A percentile compares a stretch with the other conserved stretches of the same genome.
phyloP scores from a whole-genome alignment of 2,888 invertebrate genomes.

The Stenoptilia bipunctidactyla region DNA sequence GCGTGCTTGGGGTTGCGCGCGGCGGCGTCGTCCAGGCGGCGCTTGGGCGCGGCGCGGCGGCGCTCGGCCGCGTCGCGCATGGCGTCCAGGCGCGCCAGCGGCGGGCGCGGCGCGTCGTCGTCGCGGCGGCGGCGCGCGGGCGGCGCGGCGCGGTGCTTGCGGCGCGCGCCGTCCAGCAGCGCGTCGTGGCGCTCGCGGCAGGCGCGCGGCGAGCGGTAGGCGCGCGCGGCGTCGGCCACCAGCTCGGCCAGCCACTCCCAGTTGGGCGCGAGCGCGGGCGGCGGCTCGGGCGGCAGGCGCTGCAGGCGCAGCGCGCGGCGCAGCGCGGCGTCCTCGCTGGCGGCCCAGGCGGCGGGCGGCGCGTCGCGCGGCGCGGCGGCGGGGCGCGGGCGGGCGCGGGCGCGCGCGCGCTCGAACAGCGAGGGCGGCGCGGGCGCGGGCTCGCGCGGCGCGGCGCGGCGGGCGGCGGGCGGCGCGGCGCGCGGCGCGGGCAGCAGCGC shows the following conservation, averaged over 20 bases:
- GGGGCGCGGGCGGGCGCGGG: slow-evolving; percentile 80
- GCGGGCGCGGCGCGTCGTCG: slow-evolving; percentile 59
- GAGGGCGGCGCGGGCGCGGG: slow-evolving; percentile 79
- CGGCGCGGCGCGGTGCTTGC: slow-evolving; percentile 82
- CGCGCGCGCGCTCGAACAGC: slow-evolving; percentile 80
- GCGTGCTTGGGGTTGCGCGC: slow-evolving; percentile 86
- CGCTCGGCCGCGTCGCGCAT: slow-evolving; percentile 82
- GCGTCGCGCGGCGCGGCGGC: slow-evolving; percentile 76
- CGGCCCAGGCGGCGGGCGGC: slow-evolving; percentile 88
- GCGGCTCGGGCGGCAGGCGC: slow-evolving; percentile 71
- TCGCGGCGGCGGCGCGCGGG: slow-evolving; percentile 80
- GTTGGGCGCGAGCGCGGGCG: slow-evolving; percentile 90
- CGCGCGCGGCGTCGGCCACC: slow-evolving; percentile 88
- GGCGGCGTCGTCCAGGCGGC: slow-evolving; percentile 78
- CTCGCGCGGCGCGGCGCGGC: slow-evolving; percentile 75
- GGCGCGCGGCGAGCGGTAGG: slow-evolving; percentile 91
- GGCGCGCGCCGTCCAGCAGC: slow-evolving; percentile 87
- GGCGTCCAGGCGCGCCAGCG: slow-evolving; percentile 75
- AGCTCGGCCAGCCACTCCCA: slow-evolving; percentile 96
- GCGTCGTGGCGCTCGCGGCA: slow-evolving; percentile 92
- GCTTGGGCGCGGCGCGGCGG: slow-evolving; percentile 81
- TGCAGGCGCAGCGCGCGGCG: slow-evolving; percentile 84
- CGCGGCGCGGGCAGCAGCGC: slow-evolving; percentile 78
- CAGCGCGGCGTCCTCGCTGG: slow-evolving; percentile 91
- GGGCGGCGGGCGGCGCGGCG: slow-evolving; percentile 82